These are phyloP conservation scores for Babylonia areolata DNA, from an alignment of 1,140 invertebrate genomes.

Conservation along the genomic window DNA sequence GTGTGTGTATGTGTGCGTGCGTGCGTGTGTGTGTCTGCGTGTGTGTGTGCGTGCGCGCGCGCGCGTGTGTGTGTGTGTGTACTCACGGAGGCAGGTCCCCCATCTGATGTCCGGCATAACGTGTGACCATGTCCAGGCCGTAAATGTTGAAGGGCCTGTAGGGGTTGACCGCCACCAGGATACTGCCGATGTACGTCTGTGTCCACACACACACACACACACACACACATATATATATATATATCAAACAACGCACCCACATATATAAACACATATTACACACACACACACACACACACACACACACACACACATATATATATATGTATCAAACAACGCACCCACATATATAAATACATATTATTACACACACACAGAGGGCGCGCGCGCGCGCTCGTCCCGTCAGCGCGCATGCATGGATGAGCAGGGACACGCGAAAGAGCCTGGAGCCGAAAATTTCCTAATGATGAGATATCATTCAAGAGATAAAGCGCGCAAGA, in stretches of 20 bases:
- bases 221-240: background rate
- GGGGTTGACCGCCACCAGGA: constrained; percentile 96
- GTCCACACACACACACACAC: background rate
- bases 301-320: background rate
- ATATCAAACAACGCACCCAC: background rate
- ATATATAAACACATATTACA: background rate
- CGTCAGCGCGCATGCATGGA: no score
- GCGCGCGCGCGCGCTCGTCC: no score
- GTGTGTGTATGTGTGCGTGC: constrained; percentile 23
- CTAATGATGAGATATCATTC: no score
- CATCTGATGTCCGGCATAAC: constrained; percentile 91
- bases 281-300: background rate
- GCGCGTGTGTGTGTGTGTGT: no score
- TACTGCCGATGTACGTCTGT: constrained; percentile 95
- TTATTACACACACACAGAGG: no score
- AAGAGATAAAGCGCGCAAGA: no score
- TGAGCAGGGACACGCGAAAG: no score
- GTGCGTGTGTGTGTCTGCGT: no score
- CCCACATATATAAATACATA: no score
- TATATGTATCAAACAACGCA: no score
- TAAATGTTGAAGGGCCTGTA: constrained; percentile 98
- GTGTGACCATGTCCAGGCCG: constrained; percentile 94
- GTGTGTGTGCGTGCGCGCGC: no score
- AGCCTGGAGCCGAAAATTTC: no score
- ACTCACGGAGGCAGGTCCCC: constrained; percentile 89